A percentile compares a stretch with the other conserved stretches of the same genome.
Evolutionary conservation across 2,113 vertebrate genomes (phyloP).

Genomic region (Corapipo altera): DNA sequence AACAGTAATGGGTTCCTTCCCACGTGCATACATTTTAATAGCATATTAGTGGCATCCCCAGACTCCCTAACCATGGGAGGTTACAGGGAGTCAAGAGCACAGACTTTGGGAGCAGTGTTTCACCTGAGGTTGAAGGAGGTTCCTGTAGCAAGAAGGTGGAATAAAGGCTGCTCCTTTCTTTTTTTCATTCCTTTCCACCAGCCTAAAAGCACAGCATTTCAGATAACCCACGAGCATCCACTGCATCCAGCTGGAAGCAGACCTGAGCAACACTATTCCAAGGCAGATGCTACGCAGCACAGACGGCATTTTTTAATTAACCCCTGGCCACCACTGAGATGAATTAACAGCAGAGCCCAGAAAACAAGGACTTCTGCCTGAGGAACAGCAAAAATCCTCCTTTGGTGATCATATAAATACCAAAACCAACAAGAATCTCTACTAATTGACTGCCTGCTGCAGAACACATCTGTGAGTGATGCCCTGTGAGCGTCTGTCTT

Average conservation of each 20-base stretch:
- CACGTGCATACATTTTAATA: not conserved
- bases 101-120: not conserved
- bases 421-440: not conserved
- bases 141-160: not conserved
- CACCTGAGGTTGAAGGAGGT: not conserved
- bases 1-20: not conserved
- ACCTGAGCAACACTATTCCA: not conserved
- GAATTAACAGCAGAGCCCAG: not conserved
- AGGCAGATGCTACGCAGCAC: not conserved
- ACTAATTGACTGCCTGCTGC: not conserved
- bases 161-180: not conserved
- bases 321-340: not conserved
- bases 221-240: not conserved
- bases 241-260: not conserved
- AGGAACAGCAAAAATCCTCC: not conserved
- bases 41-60: not conserved
- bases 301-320: not conserved
- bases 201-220: not conserved
- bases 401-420: not conserved
- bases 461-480: not conserved
- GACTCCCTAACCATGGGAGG: not conserved
- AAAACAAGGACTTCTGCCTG: not conserved
- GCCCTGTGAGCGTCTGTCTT: not conserved
- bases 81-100: not conserved
- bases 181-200: rapidly evolving